Evolutionary conservation across 2,888 invertebrate species (phyloP).

Genomic region (Uloborus plumipes): DNA sequence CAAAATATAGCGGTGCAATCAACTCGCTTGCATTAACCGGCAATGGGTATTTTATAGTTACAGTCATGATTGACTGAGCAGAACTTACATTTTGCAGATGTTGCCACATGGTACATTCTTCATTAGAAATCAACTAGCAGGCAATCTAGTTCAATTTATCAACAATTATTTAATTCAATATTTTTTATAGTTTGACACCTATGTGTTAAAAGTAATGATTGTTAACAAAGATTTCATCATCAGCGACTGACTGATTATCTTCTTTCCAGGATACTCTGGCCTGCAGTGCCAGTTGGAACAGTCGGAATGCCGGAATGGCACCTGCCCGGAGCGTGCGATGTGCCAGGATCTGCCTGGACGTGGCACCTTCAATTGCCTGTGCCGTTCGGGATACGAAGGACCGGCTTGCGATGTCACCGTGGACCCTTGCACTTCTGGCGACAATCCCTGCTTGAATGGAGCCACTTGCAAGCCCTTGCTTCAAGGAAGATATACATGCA

Average conservation of each 20-base stretch:
- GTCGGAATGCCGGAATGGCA: conserved; percentile 88
- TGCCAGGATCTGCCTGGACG: conserved; percentile 94
- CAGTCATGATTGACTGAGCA: no score
- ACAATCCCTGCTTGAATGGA: conserved; percentile 91
- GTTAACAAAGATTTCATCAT: background rate
- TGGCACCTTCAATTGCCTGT: conserved; percentile 88
- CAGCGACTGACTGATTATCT: background rate
- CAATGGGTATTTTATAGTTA: no score
- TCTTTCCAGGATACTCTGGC: conserved; percentile 80
- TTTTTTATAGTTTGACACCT: no score
- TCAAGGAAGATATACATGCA: conserved; percentile 89
- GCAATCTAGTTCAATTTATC: no score
- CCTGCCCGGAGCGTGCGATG: conserved; percentile 96
- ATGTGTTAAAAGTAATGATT: background rate
- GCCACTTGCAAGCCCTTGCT: conserved; percentile 90
- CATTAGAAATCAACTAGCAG: no score
- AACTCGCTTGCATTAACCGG: no score
- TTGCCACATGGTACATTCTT: no score
- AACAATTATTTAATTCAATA: no score
- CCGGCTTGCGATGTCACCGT: conserved; percentile 90
- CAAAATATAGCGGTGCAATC: no score
- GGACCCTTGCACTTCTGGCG: conserved; percentile 79
- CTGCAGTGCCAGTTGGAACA: conserved; percentile 94
- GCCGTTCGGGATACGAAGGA: conserved; percentile 94
- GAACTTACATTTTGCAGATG: no score